Conservation (phyloP, 2,888 invertebrate species). For the Apoderus coryli region DNA sequence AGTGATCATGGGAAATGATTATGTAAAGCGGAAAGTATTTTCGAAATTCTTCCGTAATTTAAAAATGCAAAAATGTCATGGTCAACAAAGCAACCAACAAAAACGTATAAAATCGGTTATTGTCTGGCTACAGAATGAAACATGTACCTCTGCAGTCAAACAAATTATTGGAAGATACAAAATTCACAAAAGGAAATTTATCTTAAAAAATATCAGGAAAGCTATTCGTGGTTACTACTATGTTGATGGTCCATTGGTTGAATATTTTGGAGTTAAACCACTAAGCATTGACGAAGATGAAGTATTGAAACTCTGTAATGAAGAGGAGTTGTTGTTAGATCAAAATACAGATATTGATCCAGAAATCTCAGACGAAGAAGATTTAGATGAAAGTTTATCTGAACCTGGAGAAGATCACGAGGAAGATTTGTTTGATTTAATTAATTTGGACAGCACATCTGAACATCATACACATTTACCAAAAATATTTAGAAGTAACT, state of each 20-base stretch:
- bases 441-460: conserved; percentile 16
- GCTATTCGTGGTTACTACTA: conserved; percentile 51
- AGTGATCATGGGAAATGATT: conserved; percentile 81
- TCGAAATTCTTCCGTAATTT: conserved; percentile 53
- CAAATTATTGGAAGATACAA: conserved; percentile 50
- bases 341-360: conserved; percentile 5
- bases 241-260: conserved; percentile 41
- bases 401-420: conserved; percentile 12
- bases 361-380: conserved; percentile 12
- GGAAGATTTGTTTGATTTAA: conserved; percentile 17
- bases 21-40: conserved; percentile 53
- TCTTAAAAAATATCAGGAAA: conserved; percentile 43
- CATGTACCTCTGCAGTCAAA: conserved; percentile 50
- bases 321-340: conserved; percentile 8
- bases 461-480: conserved; percentile 31
- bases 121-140: conserved; percentile 61
- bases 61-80: conserved; percentile 41
- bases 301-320: conserved; percentile 2
- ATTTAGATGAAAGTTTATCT: conserved; percentile 12
- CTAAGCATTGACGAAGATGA: conserved; percentile 8
- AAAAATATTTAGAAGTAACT: conserved; percentile 49
- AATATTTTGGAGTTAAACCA: conserved; percentile 34
- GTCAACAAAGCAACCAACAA: conserved; percentile 44
- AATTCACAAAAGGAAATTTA: conserved; percentile 36
- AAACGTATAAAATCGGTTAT: conserved; percentile 55